Percentiles rank a stretch among this genome's conserved stretches.
Evolutionary conservation across 1,140 invertebrate species (phyloP).

Genomic region (Heliconius himera): DNA sequence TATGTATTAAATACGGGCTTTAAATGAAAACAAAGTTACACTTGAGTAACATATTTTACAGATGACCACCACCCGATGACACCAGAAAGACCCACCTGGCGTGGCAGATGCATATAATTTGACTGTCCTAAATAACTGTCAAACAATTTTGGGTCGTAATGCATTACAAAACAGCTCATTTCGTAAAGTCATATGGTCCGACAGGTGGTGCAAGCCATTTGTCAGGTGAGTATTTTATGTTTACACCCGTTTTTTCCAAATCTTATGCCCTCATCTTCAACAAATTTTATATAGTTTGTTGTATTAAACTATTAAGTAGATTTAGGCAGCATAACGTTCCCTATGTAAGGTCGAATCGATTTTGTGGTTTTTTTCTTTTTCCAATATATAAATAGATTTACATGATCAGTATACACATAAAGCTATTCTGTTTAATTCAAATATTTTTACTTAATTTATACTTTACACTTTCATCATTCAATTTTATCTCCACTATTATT

Average conservation of each 20-base stretch:
- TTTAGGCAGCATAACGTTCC: no score
- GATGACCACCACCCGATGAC: not conserved
- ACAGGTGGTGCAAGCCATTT: constrained; percentile 35
- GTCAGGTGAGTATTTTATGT: constrained; percentile 38
- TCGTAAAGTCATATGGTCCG: not conserved
- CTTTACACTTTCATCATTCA: not conserved
- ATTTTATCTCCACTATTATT: not conserved
- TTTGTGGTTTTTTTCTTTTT: not conserved
- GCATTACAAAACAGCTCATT: constrained; percentile 30
- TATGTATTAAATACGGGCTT: not conserved
- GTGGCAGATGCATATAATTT: constrained; percentile 39
- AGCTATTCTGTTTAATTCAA: not conserved
- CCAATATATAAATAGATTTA: not conserved
- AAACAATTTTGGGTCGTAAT: constrained; percentile 30
- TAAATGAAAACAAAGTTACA: not conserved
- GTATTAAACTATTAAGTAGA: no score
- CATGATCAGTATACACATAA: not conserved
- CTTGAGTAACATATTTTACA: constrained; percentile 14
- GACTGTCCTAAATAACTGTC: constrained; percentile 31
- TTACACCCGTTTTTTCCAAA: not conserved
- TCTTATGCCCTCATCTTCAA: not conserved
- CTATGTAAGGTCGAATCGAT: no score
- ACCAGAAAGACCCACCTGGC: constrained; percentile 35
- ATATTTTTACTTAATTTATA: not conserved
- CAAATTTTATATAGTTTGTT: not conserved